Conservation (phyloP, 1,140 invertebrate species). For the Plodia interpunctella region DNA sequence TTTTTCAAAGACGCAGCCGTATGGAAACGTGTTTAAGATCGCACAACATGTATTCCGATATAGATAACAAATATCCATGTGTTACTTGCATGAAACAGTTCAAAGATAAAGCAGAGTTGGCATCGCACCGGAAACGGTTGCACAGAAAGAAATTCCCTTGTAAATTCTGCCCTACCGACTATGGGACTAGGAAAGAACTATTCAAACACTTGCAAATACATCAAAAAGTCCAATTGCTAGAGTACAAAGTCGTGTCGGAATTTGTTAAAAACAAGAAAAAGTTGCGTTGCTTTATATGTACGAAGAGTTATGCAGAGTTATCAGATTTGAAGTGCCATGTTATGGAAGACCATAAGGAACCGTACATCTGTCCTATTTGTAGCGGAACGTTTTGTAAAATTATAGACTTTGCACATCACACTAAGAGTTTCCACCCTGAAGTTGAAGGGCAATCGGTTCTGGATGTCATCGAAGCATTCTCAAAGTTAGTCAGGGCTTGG, state of each 20-base stretch:
- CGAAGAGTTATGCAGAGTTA: conserved; percentile 47
- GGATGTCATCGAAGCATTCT: conserved; percentile 63
- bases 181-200: conserved; percentile 56
- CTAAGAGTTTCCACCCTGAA: conserved; percentile 57
- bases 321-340: conserved; percentile 59
- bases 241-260: conserved; percentile 66
- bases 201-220: conserved; percentile 66
- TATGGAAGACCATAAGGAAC: conserved; percentile 61
- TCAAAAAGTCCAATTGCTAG: conserved; percentile 63
- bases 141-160: conserved; percentile 63
- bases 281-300: conserved; percentile 61
- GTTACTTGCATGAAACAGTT: conserved; percentile 54
- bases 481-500: conserved; percentile 61
- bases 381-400: conserved; percentile 56
- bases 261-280: conserved; percentile 59
- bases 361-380: conserved; percentile 55
- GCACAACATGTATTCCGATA: conserved; percentile 42
- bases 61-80: conserved; percentile 37
- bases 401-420: conserved; percentile 62
- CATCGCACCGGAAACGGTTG: conserved; percentile 43
- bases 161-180: conserved; percentile 68
- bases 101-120: conserved; percentile 50
- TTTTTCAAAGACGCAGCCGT: conserved; percentile 50
- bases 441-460: conserved; percentile 60
- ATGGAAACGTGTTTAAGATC: conserved; percentile 61